phyloP scores from a whole-genome alignment of 2,113 vertebrate species.

The Mystacornis crossleyi region DNA sequence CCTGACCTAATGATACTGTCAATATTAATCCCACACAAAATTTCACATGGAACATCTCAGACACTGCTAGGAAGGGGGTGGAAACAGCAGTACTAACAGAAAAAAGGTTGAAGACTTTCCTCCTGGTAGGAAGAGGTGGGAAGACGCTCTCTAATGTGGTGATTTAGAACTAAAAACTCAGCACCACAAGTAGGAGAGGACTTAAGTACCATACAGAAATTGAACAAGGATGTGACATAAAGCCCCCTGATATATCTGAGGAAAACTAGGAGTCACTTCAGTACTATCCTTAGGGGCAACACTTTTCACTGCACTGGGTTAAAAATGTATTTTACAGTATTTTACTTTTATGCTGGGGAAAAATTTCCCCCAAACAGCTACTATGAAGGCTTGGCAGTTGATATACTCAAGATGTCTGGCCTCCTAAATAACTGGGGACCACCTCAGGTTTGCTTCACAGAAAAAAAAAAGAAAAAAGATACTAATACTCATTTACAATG shows the following conservation, averaged over 20 bases:
- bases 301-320: not conserved
- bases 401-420: not conserved
- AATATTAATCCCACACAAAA: slow-evolving; percentile 18
- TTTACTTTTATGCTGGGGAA: not conserved
- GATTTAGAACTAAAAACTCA: not conserved
- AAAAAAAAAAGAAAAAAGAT: not conserved
- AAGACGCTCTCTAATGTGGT: not conserved
- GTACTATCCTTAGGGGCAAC: not conserved
- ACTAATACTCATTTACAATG: not conserved
- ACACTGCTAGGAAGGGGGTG: not conserved
- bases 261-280: not conserved
- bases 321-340: not conserved
- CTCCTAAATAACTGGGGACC: not conserved
- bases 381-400: not conserved
- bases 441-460: not conserved
- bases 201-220: not conserved
- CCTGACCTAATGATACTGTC: slow-evolving; percentile 23
- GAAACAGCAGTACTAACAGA: not conserved
- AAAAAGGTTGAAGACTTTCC: not conserved
- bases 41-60: slow-evolving; percentile 8
- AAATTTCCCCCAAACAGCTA: not conserved
- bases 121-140: not conserved
- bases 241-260: not conserved
- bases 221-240: not conserved
- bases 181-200: not conserved